phyloP scores from a whole-genome alignment of 2,797 vertebrate genomes.

The Falco berigora region DNA sequence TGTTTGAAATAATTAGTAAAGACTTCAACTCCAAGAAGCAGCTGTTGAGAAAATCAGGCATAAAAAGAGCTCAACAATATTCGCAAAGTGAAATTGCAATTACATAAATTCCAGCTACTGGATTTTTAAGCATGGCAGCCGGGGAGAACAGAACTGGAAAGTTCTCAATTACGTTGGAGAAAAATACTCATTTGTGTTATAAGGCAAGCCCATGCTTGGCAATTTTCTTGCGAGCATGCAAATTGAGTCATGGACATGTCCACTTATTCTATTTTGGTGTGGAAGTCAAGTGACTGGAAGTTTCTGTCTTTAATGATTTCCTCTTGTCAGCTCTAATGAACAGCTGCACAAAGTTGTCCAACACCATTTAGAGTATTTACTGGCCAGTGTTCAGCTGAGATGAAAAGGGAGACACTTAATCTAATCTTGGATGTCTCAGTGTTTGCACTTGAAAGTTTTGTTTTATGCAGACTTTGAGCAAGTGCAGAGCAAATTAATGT shows the following conservation, averaged over 20 bases:
- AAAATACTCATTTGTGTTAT: not conserved
- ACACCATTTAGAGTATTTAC: constrained; percentile 66
- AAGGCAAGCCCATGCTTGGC: constrained; percentile 15
- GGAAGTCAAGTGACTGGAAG: constrained; percentile 63
- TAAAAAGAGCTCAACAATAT: constrained; percentile 44
- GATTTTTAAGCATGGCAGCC: constrained; percentile 50
- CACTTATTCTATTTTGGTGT: constrained; percentile 49
- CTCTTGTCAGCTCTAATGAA: constrained; percentile 59
- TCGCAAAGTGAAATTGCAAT: constrained; percentile 69
- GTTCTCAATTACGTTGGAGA: not conserved
- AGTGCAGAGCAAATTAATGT: constrained; percentile 52
- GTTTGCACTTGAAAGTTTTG: constrained; percentile 47
- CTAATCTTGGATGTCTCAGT: constrained; percentile 55
- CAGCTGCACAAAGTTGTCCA: constrained; percentile 74
- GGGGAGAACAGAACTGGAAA: constrained; percentile 33
- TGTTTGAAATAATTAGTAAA: constrained; percentile 65
- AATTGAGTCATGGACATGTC: not conserved
- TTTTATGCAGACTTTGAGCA: constrained; percentile 30
- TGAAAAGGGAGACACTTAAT: constrained; percentile 70
- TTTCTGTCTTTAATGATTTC: constrained; percentile 68
- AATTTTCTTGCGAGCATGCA: not conserved
- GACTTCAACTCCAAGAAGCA: constrained; percentile 41
- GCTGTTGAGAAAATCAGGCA: constrained; percentile 63
- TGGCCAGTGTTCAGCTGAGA: constrained; percentile 67
- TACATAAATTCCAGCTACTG: constrained; percentile 69